A percentile compares a stretch with the other conserved stretches of the same genome.
These are phyloP conservation scores for Chlorocebus sabaeus DNA, from an alignment of 2,113 vertebrate genomes.

Conservation along the genomic window DNA sequence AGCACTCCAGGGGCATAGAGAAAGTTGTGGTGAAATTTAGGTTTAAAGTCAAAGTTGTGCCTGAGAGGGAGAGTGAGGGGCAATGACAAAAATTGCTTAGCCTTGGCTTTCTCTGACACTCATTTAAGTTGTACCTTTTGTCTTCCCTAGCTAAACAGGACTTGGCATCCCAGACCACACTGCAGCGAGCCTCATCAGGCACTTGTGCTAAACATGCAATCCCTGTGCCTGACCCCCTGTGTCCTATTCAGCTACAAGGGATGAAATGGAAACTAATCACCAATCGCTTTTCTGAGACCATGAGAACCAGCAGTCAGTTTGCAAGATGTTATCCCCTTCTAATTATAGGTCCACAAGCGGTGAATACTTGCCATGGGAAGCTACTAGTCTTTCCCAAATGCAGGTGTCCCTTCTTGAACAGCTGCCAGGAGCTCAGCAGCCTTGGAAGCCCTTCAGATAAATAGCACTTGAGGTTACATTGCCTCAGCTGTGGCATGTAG, in stretches of 20 bases:
- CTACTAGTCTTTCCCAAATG: constrained; percentile 25
- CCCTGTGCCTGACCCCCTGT: background rate
- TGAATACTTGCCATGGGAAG: constrained; percentile 42
- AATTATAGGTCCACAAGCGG: constrained; percentile 28
- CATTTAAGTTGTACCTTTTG: background rate
- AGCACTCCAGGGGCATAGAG: background rate
- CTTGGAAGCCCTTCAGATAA: constrained; percentile 70
- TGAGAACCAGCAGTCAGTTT: constrained; percentile 16
- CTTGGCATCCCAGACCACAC: background rate
- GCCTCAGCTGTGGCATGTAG: constrained; percentile 75
- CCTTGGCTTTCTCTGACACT: background rate
- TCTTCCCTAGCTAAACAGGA: background rate
- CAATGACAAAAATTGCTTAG: background rate
- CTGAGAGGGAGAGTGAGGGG: background rate
- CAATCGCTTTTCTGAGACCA: background rate
- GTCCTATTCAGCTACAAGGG: background rate
- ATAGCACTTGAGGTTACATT: constrained; percentile 72
- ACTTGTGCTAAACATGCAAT: background rate
- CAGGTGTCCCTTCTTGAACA: constrained; percentile 27
- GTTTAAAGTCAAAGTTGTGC: background rate
- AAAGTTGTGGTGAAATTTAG: background rate
- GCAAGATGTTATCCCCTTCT: constrained; percentile 26
- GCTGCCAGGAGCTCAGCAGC: constrained; percentile 55
- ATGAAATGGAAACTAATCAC: background rate
- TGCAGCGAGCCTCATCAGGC: background rate